Base-by-base conservation (phyloP, 2,888 invertebrate genomes). In the Meteorus colon region DNA sequence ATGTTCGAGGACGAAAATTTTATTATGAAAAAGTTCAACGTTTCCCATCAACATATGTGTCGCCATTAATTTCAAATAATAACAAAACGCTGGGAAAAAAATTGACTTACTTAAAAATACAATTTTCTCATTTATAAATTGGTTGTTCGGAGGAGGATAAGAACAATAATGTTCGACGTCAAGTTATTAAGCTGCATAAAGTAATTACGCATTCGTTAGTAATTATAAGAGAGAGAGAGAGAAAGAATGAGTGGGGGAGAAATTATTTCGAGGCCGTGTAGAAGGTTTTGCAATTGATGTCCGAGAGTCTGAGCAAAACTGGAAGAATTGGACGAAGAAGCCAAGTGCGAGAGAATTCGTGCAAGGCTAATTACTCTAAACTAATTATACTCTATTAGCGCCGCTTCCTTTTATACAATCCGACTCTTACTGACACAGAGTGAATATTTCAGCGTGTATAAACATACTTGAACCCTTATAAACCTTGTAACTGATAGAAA, bases 311-410 rank as follows among this genome's bases (percentile, higher is more conserved):
- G 24, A 59, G 59, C 45, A 59, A 45, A 27, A 41, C 4, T 12
- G 31, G 2, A n/a, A 34, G 41, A n/a, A 67, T 19, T 24, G n/a
- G n/a, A 37, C 12, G 19, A 41, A 41, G 41, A 70, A 74, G 24
- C 1, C 31, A 55, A 59, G 41, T 73, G 45, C 37, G 65, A 60
- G 45, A 69, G 63, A 74, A 66, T 69, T 60, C 62, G 67, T 62
- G 77, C 77, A 74, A 80, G 78, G 81, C 82, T 87, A 86, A 87
- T 87, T 87, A 84, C 82, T 82, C 82, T 83, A 86, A 86, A 86
- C 83, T 85, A 87, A 87, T 87, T 86, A 86, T 80, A 81, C 82
- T 83, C 79, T 81, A 84, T 84, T 85, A 83, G 81, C 81, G 78
- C 75, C 78, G 80, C 79, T 59, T 59, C 51, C 73, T 67, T 55